Evolutionary conservation across 1,140 invertebrate species (phyloP).

Genomic region (Archivesica marissinica): DNA sequence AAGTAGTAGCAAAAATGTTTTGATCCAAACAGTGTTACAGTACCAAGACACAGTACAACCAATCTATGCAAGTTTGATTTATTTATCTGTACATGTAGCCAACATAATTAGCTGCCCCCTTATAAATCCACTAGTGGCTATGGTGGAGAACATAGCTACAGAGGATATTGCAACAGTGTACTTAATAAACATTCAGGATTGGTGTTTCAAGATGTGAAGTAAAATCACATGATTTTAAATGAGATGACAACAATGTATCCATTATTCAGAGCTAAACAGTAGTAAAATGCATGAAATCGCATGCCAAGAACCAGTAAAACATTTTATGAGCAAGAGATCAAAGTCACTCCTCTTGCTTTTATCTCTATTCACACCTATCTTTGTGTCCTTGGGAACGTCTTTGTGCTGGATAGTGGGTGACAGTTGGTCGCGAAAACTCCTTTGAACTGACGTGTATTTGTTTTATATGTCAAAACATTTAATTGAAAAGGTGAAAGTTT

Average conservation of each 20-base stretch:
- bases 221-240: too few relatives aligned
- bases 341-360: not conserved
- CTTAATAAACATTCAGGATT: too few relatives aligned
- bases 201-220: too few relatives aligned
- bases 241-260: not conserved
- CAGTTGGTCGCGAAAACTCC: not conserved
- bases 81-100: too few relatives aligned
- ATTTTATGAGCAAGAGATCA: not conserved
- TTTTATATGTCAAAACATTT: not conserved
- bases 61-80: too few relatives aligned
- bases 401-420: not conserved
- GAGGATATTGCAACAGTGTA: too few relatives aligned
- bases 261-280: not conserved
- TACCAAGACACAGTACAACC: too few relatives aligned
- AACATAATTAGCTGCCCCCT: too few relatives aligned
- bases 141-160: too few relatives aligned
- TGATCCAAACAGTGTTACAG: too few relatives aligned
- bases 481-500: not conserved
- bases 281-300: conserved; percentile 9
- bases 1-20: too few relatives aligned
- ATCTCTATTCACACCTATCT: not conserved
- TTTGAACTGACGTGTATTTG: not conserved
- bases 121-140: too few relatives aligned
- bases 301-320: not conserved
- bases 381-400: not conserved